Percentiles rank a stretch among this genome's conserved stretches.
Conservation (phyloP, 2,797 vertebrate genomes). For the Sandelia bainsii region DNA sequence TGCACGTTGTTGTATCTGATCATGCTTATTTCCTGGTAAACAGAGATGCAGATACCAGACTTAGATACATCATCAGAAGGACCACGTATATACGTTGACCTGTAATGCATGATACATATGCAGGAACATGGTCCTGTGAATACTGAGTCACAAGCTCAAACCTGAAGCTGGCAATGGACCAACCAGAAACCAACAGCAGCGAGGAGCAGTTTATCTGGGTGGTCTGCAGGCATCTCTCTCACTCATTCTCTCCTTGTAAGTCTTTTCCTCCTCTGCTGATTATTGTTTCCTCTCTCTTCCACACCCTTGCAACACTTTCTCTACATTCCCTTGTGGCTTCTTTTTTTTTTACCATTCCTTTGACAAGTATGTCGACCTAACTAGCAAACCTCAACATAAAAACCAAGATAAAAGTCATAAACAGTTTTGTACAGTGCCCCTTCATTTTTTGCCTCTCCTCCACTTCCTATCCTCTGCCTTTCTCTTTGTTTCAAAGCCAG, state of each 20-base stretch:
- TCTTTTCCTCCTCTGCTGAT: slow-evolving; percentile 31
- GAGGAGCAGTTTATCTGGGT: slow-evolving; percentile 85
- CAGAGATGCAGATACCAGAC: neutral
- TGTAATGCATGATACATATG: slow-evolving; percentile 7
- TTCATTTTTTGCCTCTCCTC: slow-evolving; percentile 49
- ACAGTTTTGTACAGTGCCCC: slow-evolving; percentile 77
- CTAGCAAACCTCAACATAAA: slow-evolving; percentile 82
- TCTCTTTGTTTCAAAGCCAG: slow-evolving; percentile 66
- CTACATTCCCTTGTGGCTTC: slow-evolving; percentile 55
- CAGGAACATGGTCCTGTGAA: slow-evolving; percentile 20
- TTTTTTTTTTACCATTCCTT: slow-evolving; percentile 4
- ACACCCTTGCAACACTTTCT: slow-evolving; percentile 56
- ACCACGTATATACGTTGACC: neutral
- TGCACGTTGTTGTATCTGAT: too few species aligned
- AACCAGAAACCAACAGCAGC: slow-evolving; percentile 47
- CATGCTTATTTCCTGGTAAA: too few species aligned
- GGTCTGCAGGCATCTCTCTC: slow-evolving; percentile 84
- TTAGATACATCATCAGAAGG: neutral
- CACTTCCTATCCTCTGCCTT: slow-evolving; percentile 45
- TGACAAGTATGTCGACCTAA: slow-evolving; percentile 56
- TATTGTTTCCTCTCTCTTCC: slow-evolving; percentile 28
- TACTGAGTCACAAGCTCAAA: slow-evolving; percentile 50
- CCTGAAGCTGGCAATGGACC: slow-evolving; percentile 37
- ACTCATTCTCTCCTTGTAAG: slow-evolving; percentile 46
- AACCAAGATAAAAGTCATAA: slow-evolving; percentile 89